phyloP scores from a whole-genome alignment of 2,888 invertebrate genomes.

The Sarcophaga caerulescens region DNA sequence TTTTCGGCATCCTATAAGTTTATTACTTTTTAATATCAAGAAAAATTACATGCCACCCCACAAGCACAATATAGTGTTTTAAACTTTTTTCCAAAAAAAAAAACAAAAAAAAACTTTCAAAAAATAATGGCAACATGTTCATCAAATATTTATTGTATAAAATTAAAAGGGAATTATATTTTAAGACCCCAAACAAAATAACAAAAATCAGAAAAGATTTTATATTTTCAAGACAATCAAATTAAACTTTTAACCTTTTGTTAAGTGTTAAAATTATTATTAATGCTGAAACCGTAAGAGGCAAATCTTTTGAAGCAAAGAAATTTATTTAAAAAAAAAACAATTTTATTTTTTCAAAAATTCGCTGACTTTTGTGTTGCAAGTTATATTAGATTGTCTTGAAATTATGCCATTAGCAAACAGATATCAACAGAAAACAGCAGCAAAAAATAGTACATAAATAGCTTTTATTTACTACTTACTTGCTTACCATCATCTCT shows the following conservation, averaged over 20 bases:
- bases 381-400: conserved; percentile 34
- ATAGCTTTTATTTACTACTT: conserved; percentile 50
- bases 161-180: too few relatives aligned
- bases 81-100: too few relatives aligned
- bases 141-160: too few relatives aligned
- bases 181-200: too few relatives aligned
- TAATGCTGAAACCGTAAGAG: background rate
- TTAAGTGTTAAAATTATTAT: conserved; percentile 33
- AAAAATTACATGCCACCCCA: too few relatives aligned
- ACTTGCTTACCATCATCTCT: background rate
- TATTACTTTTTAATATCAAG: too few relatives aligned
- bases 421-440: conserved; percentile 14
- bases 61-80: too few relatives aligned
- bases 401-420: conserved; percentile 54
- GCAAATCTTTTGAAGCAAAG: background rate
- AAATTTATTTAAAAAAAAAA: background rate
- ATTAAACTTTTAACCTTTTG: conserved; percentile 64
- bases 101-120: too few relatives aligned
- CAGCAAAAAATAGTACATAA: background rate
- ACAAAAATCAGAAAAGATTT: background rate
- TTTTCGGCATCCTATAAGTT: too few relatives aligned
- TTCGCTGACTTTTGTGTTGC: background rate
- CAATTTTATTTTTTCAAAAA: background rate
- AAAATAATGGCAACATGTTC: too few relatives aligned
- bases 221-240: conserved; percentile 16